phyloP scores from a whole-genome alignment of 2,113 vertebrate genomes.

The Aptenodytes patagonicus region DNA sequence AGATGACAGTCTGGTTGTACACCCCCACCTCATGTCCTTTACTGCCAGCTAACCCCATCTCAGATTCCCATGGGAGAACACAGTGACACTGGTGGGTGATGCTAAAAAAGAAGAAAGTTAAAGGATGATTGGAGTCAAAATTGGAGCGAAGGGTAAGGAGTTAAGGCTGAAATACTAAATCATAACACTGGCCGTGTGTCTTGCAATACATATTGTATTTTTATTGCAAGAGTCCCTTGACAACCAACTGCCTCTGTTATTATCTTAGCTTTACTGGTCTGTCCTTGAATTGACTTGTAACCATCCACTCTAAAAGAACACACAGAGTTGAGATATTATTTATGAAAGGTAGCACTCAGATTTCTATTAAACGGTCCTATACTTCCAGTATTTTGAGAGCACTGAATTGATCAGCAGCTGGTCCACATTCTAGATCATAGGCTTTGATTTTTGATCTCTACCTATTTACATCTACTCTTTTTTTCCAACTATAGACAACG shows the following conservation, averaged over 20 bases:
- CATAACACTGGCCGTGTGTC: not conserved
- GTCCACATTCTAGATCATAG: not conserved
- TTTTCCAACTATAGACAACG: not conserved
- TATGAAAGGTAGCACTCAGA: not conserved
- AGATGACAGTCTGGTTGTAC: not conserved
- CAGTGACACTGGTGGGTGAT: not conserved
- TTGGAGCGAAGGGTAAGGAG: not conserved
- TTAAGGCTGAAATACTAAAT: not conserved
- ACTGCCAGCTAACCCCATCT: not conserved
- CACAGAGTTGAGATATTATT: not conserved
- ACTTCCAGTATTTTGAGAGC: not conserved
- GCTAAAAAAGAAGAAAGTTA: not conserved
- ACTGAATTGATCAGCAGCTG: not conserved
- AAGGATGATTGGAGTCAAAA: not conserved
- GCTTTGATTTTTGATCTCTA: not conserved
- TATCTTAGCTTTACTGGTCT: not conserved
- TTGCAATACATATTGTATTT: not conserved
- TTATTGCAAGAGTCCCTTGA: not conserved
- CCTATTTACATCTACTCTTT: not conserved
- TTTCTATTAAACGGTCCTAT: not conserved
- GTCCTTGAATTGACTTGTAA: not conserved
- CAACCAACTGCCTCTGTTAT: not conserved
- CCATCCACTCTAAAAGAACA: not conserved
- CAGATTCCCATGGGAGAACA: not conserved
- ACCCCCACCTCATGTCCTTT: not conserved